phyloP scores from a whole-genome alignment of 2,888 invertebrate genomes.

The Pyrrhia umbra region DNA sequence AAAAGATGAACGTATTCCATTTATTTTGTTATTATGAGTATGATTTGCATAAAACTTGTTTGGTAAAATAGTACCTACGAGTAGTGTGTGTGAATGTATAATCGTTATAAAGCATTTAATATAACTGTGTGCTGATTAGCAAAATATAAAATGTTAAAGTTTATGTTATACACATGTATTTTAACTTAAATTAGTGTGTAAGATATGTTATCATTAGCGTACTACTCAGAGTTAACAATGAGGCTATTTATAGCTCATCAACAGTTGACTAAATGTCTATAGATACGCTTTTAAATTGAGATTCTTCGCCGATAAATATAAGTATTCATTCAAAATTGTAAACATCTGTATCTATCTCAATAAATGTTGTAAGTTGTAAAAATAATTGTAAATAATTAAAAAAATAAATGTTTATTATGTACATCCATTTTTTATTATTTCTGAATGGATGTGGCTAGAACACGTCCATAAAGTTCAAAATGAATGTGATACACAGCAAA shows the following conservation, averaged over 20 bases:
- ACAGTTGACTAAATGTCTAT: not conserved
- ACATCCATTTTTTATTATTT: not conserved
- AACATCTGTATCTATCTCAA: conserved; percentile 9
- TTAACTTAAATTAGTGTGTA: conserved; percentile 32
- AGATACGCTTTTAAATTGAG: conserved; percentile 9
- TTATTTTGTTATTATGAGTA: not conserved
- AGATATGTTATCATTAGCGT: conserved; percentile 33
- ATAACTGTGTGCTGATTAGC: conserved; percentile 8
- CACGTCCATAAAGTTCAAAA: conserved; percentile 19
- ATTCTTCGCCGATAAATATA: conserved; percentile 13
- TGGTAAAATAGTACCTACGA: not conserved
- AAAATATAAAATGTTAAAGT: conserved; percentile 18
- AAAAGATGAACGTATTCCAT: conserved; percentile 25
- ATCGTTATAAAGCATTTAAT: conserved; percentile 37
- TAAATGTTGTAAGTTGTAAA: conserved; percentile 26
- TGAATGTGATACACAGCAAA: conserved; percentile 23
- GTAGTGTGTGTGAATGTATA: conserved; percentile 27
- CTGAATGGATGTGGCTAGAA: too few species aligned
- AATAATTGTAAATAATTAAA: conserved; percentile 47
- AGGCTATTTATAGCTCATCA: conserved; percentile 1
- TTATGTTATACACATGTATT: conserved; percentile 15
- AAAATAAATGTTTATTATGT: conserved; percentile 50
- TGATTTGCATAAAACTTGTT: conserved; percentile 3
- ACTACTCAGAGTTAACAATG: conserved; percentile 14
- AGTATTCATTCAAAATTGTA: conserved; percentile 4